phyloP scores from a whole-genome alignment of 2,797 vertebrate species.

The Tinamus major region DNA sequence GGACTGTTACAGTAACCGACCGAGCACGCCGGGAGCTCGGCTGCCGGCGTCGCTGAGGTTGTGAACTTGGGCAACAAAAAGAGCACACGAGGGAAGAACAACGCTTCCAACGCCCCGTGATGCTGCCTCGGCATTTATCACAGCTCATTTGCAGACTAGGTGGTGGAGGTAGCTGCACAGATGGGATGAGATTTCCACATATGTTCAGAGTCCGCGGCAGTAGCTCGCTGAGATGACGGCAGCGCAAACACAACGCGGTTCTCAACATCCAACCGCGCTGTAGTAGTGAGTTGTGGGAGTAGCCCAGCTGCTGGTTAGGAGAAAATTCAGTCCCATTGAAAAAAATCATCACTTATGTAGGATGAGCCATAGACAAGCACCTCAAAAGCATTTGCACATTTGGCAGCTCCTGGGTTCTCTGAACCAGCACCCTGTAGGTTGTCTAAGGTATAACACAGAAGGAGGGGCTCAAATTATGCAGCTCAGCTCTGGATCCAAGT shows the following conservation, averaged over 20 bases:
- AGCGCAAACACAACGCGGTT: background rate
- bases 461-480: background rate
- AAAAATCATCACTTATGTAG: background rate
- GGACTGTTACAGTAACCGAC: background rate
- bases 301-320: background rate
- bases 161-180: slow-evolving; percentile 47
- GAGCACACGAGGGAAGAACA: background rate
- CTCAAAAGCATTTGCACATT: too few species aligned
- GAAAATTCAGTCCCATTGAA: background rate
- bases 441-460: background rate
- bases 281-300: background rate
- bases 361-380: background rate
- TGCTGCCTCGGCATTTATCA: rapidly evolving
- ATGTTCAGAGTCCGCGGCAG: slow-evolving; percentile 16
- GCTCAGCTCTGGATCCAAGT: background rate
- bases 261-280: background rate
- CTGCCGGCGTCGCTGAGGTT: background rate
- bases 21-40: background rate
- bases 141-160: background rate
- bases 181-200: slow-evolving; percentile 44
- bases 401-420: background rate
- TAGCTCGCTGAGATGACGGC: background rate
- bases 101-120: background rate
- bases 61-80: background rate
- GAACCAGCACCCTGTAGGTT: too few species aligned